Conservation (phyloP, 2,797 vertebrate species). For the Apogon talboti region DNA sequence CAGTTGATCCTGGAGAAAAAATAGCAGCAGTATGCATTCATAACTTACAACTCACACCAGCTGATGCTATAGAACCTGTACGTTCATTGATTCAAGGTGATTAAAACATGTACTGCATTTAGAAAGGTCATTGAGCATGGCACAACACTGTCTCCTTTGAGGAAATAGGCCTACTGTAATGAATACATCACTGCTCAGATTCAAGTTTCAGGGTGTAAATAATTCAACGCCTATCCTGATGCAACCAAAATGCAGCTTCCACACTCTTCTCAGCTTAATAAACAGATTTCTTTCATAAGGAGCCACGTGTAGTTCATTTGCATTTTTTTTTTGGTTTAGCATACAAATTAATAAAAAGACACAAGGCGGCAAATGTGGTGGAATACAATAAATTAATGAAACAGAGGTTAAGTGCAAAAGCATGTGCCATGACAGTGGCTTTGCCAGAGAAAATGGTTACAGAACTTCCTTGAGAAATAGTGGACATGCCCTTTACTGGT, state of each 20-base stretch:
- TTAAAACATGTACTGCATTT: slow-evolving; percentile 24
- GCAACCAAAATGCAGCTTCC: slow-evolving; percentile 1
- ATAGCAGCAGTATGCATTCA: slow-evolving; percentile 10
- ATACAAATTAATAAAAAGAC: neutral
- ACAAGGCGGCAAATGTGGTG: neutral
- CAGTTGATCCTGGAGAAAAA: slow-evolving; percentile 16
- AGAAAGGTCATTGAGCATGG: slow-evolving; percentile 41
- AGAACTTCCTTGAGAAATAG: neutral
- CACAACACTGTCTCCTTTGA: slow-evolving; percentile 30
- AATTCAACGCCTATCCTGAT: slow-evolving; percentile 56
- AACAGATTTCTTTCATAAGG: neutral
- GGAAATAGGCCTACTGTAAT: slow-evolving; percentile 41
- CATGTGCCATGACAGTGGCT: neutral
- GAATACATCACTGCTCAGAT: slow-evolving; percentile 41
- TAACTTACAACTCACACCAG: slow-evolving; percentile 3
- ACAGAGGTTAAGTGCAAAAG: neutral
- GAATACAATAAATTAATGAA: neutral
- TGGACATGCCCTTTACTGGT: neutral
- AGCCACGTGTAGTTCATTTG: neutral
- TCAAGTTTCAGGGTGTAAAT: slow-evolving; percentile 66
- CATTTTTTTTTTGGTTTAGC: neutral
- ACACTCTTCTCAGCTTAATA: slow-evolving; percentile 7
- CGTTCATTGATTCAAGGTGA: slow-evolving; percentile 17
- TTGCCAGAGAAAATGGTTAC: neutral
- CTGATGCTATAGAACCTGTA: slow-evolving; percentile 19